Conservation (phyloP, 2,113 vertebrate genomes). For the Pelmatolapia mariae region DNA sequence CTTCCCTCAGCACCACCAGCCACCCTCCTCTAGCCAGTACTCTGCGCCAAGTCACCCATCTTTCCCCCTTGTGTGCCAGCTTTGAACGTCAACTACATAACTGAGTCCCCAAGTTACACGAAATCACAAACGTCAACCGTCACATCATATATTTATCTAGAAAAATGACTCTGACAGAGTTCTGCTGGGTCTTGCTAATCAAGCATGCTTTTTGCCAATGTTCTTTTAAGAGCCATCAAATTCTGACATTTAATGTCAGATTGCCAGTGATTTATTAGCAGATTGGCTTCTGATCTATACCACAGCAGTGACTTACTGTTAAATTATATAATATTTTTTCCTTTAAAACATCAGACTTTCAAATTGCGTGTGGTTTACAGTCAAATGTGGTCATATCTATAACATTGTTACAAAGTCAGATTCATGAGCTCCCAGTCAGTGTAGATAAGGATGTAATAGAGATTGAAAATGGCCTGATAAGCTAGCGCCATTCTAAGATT, state of each 20-base stretch:
- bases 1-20: slow-evolving; percentile 20
- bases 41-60: neutral
- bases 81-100: slow-evolving; percentile 28
- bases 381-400: neutral
- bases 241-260: neutral
- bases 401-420: neutral
- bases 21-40: slow-evolving; percentile 7
- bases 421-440: neutral
- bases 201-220: slow-evolving; percentile 13
- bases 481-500: neutral
- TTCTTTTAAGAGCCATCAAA: neutral
- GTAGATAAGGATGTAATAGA: neutral
- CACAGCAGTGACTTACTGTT: neutral
- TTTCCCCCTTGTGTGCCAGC: neutral
- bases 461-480: neutral
- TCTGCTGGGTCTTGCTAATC: slow-evolving; percentile 35
- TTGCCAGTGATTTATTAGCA: neutral
- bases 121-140: slow-evolving; percentile 42
- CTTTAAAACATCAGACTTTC: neutral
- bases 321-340: neutral
- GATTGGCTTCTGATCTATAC: neutral
- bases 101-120: slow-evolving; percentile 33
- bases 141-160: slow-evolving; percentile 37
- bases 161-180: slow-evolving; percentile 32
- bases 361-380: neutral